Conservation (phyloP, 1,140 invertebrate genomes). For the Fopius arisanus region DNA sequence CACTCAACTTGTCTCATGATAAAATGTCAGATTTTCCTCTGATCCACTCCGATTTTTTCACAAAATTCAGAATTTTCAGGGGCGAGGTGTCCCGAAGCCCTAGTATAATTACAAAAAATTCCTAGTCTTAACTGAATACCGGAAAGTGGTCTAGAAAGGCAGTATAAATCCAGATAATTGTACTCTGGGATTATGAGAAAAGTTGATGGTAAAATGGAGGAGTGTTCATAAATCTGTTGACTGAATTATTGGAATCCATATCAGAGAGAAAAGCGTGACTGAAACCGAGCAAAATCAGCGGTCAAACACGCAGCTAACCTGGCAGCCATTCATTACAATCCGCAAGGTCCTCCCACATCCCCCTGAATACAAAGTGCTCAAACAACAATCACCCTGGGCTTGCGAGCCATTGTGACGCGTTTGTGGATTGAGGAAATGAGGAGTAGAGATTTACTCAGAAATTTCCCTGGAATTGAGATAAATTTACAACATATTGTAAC, state of each 20-base stretch:
- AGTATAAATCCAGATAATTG: too few relatives aligned
- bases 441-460: neutral
- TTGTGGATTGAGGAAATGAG: neutral
- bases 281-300: constrained; percentile 7
- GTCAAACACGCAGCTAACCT: constrained; percentile 1
- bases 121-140: too few relatives aligned
- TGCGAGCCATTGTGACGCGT: neutral
- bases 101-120: too few relatives aligned
- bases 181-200: neutral
- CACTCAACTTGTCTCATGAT: too few relatives aligned
- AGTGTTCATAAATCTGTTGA: neutral
- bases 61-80: too few relatives aligned
- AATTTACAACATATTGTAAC: constrained; percentile 6
- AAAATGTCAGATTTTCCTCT: too few relatives aligned
- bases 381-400: constrained; percentile 20
- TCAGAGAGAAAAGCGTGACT: neutral
- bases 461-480: neutral
- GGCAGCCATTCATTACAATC: constrained; percentile 13
- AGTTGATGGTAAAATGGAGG: neutral
- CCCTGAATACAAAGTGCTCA: neutral
- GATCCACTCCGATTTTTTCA: too few relatives aligned
- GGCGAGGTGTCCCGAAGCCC: too few relatives aligned
- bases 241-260: neutral
- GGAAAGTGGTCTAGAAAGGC: too few relatives aligned
- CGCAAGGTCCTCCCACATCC: neutral